Conservation (phyloP, 2,888 invertebrate genomes). For the Drosophila pseudotalamancana region DNA sequence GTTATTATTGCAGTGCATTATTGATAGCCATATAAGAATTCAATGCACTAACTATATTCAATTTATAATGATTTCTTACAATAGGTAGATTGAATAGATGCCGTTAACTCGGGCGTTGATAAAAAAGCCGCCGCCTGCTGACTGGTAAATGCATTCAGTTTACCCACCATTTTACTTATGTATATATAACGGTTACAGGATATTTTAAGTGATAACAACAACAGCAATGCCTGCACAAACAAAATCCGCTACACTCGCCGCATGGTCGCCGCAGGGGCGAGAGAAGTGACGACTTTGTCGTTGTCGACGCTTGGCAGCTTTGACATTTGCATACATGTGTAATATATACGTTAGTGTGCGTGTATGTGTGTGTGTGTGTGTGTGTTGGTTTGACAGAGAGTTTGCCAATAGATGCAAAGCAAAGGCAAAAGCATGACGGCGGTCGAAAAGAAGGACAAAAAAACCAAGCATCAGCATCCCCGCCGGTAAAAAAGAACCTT, state of each 20-base stretch:
- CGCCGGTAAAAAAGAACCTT: slow-evolving; percentile 51
- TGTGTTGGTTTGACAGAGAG: slow-evolving; percentile 30
- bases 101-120: too few relatives aligned
- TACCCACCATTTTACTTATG: not conserved
- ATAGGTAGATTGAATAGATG: too few relatives aligned
- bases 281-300: slow-evolving; percentile 39
- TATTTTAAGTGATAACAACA: slow-evolving; percentile 19
- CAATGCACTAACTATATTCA: too few relatives aligned
- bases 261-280: slow-evolving; percentile 31
- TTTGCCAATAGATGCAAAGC: slow-evolving; percentile 49
- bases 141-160: not conserved
- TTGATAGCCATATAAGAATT: too few relatives aligned
- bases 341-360: slow-evolving; percentile 6
- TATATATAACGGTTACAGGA: not conserved
- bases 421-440: slow-evolving; percentile 25
- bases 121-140: too few relatives aligned
- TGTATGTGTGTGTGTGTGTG: slow-evolving; percentile 22
- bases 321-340: slow-evolving; percentile 68
- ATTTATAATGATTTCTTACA: too few relatives aligned
- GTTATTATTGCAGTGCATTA: too few relatives aligned
- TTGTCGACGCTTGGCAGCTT: slow-evolving; percentile 67
- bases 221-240: slow-evolving; percentile 57
- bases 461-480: slow-evolving; percentile 53
- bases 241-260: slow-evolving; percentile 70
- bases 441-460: slow-evolving; percentile 15